Conservation (phyloP, 2,797 vertebrate genomes). For the Micrastur ruficollis region DNA sequence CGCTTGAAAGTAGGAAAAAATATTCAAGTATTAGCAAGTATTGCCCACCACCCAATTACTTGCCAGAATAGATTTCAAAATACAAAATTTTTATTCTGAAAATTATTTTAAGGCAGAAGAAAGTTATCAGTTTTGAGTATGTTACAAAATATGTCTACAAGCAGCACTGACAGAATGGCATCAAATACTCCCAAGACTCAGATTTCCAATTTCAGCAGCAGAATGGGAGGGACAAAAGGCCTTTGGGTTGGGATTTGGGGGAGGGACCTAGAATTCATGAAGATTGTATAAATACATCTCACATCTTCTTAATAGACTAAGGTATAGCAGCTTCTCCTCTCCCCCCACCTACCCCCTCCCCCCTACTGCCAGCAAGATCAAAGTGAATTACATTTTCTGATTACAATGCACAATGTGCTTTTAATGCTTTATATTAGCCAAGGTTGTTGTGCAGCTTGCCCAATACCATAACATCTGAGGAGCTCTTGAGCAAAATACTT, state of each 20-base stretch:
- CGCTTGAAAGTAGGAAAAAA: not conserved
- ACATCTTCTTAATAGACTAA: not conserved
- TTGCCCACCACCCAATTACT: not conserved
- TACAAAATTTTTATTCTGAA: not conserved
- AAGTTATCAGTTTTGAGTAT: not conserved
- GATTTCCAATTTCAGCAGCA: not conserved
- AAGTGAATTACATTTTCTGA: not conserved
- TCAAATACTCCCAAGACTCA: not conserved
- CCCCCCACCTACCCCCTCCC: accelerated
- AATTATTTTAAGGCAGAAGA: not conserved
- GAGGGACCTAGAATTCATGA: not conserved
- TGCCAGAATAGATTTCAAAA: not conserved
- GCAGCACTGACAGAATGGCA: not conserved
- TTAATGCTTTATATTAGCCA: not conserved
- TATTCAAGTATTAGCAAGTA: not conserved
- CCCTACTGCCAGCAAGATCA: not conserved
- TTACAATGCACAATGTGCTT: not conserved
- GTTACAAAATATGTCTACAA: not conserved
- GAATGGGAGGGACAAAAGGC: not conserved
- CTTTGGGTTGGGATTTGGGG: not conserved
- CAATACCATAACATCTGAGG: not conserved
- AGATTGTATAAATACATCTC: not conserved
- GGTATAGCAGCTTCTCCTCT: not conserved
- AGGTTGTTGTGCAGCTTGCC: not conserved
- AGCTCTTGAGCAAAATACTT: not conserved